Percentiles rank a stretch among this genome's conserved stretches.
Conservation (phyloP, 2,113 vertebrate genomes). For the Sorex araneus region DNA sequence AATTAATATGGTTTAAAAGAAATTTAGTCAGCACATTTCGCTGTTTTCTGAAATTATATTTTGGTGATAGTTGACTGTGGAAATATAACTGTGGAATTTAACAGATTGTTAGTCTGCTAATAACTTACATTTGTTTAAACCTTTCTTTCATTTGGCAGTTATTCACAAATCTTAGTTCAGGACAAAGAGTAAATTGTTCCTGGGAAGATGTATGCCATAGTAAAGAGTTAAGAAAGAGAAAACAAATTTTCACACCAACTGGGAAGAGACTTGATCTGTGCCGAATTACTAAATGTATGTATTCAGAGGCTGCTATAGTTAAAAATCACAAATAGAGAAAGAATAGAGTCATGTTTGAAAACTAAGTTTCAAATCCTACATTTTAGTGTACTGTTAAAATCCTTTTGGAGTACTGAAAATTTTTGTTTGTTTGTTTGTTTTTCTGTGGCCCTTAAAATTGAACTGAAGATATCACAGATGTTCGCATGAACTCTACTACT, state of each 20-base stretch:
- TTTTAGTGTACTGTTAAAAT: conserved; percentile 32
- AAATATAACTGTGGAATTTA: conserved; percentile 58
- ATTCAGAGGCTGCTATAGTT: neutral
- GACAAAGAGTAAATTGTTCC: conserved; percentile 32
- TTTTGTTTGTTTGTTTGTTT: no score
- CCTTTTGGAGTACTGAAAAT: conserved; percentile 37
- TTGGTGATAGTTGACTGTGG: neutral
- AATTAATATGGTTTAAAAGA: conserved; percentile 27
- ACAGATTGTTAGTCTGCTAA: conserved; percentile 48
- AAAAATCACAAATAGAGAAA: conserved; percentile 22
- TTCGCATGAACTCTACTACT: no score
- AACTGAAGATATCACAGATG: no score
- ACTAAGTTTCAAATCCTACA: conserved; percentile 28
- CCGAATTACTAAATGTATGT: neutral
- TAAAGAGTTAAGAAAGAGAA: conserved; percentile 11
- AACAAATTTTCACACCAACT: neutral
- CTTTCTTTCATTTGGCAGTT: conserved; percentile 61
- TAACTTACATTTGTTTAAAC: conserved; percentile 63
- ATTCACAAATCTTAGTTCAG: conserved; percentile 40
- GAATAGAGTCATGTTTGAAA: neutral
- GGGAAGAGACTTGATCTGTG: neutral
- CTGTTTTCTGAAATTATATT: conserved; percentile 52
- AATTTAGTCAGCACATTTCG: neutral
- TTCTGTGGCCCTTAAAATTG: no score
- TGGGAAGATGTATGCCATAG: conserved; percentile 25